These are phyloP conservation scores for Hyperopisus bebe DNA, from an alignment of 2,113 vertebrate species.

Conservation along the genomic window DNA sequence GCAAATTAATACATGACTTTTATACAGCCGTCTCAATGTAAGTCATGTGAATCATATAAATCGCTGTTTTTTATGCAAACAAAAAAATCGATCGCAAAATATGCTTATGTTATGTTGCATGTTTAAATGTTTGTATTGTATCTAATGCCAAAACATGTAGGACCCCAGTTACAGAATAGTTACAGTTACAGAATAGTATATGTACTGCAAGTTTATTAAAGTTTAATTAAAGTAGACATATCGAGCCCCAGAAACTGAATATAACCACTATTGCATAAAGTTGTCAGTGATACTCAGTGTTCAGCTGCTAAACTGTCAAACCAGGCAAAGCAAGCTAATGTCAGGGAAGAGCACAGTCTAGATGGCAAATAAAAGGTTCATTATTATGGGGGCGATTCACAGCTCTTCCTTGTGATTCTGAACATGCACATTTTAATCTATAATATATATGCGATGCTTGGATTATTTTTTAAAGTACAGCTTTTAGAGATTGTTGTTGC, in stretches of 20 bases:
- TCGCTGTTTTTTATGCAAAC: not conserved
- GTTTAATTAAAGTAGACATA: slow-evolving; percentile 1
- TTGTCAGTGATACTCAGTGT: not conserved
- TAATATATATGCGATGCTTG: not conserved
- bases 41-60: not conserved
- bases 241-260: not conserved
- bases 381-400: not conserved
- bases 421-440: not conserved
- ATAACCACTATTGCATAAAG: slow-evolving; percentile 5
- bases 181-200: not conserved
- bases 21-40: not conserved
- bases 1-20: not conserved
- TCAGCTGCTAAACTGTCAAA: not conserved
- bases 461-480: not conserved
- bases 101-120: not conserved
- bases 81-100: not conserved
- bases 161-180: not conserved
- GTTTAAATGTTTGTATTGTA: not conserved
- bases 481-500: not conserved
- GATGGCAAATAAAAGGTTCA: not conserved
- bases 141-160: not conserved
- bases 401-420: not conserved
- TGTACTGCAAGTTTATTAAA: not conserved
- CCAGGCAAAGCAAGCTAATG: not conserved
- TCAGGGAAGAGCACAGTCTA: not conserved